Evolutionary conservation across 2,888 invertebrate species (phyloP).

Genomic region (Lycaena phlaeas): DNA sequence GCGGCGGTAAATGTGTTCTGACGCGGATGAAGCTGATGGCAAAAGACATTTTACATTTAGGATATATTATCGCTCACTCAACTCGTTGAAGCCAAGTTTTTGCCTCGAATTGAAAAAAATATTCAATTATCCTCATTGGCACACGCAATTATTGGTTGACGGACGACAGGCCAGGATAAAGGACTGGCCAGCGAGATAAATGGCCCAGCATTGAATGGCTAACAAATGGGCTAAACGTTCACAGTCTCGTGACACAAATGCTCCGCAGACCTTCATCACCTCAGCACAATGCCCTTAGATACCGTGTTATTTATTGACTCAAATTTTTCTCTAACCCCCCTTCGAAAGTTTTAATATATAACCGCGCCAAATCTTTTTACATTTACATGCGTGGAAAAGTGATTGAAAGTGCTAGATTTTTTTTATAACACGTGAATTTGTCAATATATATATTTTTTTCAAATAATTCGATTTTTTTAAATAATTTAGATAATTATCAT

Average conservation of each 20-base stretch:
- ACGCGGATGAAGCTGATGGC: too few relatives aligned
- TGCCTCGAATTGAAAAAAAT: too few relatives aligned
- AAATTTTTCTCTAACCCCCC: conserved; percentile 21
- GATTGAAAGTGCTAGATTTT: too few relatives aligned
- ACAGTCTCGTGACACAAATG: conserved; percentile 32
- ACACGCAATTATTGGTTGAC: conserved; percentile 34
- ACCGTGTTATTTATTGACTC: conserved; percentile 32
- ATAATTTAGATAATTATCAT: too few relatives aligned
- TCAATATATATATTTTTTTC: too few relatives aligned
- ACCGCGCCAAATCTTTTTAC: conserved; percentile 8
- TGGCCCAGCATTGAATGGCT: conserved; percentile 49
- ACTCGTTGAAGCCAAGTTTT: too few relatives aligned
- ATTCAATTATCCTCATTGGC: conserved; percentile 3
- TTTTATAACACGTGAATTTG: too few relatives aligned
- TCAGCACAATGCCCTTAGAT: conserved; percentile 33
- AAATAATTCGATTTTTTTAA: too few relatives aligned
- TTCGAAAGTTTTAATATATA: conserved; percentile 11
- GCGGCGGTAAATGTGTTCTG: too few relatives aligned
- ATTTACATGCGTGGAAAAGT: background rate
- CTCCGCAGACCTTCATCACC: conserved; percentile 48
- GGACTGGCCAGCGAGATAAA: conserved; percentile 53
- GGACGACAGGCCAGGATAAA: conserved; percentile 43
- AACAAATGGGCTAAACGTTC: conserved; percentile 49
- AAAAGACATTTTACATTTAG: too few relatives aligned
- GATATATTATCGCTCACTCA: too few relatives aligned